Evolutionary conservation across 2,113 vertebrate genomes (phyloP).

Genomic region (Heterotis niloticus): DNA sequence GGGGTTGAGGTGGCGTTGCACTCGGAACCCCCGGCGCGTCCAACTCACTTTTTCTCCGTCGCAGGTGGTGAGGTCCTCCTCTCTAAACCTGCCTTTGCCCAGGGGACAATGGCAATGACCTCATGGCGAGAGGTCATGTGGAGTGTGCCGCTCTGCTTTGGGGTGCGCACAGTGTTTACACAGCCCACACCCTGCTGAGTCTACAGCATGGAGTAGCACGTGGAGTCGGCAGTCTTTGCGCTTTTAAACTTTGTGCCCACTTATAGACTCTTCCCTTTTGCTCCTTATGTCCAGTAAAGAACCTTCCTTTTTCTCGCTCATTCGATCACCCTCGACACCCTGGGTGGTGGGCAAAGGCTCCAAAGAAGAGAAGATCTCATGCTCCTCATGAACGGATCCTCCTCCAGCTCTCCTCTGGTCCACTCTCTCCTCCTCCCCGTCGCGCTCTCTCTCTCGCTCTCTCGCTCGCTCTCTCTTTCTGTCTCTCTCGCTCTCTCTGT

Average conservation of each 20-base stretch:
- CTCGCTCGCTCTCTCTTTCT: slow-evolving; percentile 1
- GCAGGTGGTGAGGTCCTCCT: neutral
- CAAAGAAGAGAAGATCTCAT: neutral
- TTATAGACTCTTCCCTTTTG: neutral
- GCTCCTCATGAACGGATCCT: neutral
- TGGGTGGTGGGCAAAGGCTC: neutral
- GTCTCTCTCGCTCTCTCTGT: slow-evolving; percentile 24
- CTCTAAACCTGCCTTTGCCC: neutral
- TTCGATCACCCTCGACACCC: slow-evolving; percentile 3
- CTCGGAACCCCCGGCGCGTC: neutral
- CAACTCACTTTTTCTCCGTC: neutral
- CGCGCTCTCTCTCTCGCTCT: neutral
- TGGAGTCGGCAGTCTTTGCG: neutral
- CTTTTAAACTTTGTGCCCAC: slow-evolving; percentile 3
- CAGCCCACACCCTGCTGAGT: neutral
- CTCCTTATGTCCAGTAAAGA: neutral
- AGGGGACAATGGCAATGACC: neutral
- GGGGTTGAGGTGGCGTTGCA: neutral
- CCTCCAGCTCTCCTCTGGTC: neutral
- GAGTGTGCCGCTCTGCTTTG: neutral
- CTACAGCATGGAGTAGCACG: neutral
- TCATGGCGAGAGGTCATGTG: slow-evolving; percentile 3
- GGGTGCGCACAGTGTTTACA: neutral
- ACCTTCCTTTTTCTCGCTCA: slow-evolving; percentile 19
- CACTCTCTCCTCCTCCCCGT: neutral